phyloP scores from a whole-genome alignment of 2,797 vertebrate genomes.

The Mormyrus proboscirostris region DNA sequence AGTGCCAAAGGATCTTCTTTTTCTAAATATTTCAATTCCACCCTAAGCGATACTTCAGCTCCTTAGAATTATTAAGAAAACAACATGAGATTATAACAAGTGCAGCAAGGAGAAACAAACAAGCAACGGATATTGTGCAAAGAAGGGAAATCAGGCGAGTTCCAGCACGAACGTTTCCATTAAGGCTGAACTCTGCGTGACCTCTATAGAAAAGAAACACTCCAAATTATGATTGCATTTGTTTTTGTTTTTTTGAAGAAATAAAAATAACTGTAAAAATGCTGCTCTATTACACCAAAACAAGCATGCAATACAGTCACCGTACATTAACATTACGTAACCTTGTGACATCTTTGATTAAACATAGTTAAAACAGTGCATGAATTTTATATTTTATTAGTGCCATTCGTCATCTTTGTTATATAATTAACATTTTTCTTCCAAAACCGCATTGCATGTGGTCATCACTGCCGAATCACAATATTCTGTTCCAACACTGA shows the following conservation, averaged over 20 bases:
- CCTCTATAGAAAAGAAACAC: not conserved
- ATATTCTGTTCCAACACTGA: not conserved
- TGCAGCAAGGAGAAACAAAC: not conserved
- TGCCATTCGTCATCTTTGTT: not conserved
- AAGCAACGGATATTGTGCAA: not conserved
- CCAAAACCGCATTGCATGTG: not conserved
- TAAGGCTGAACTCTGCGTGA: not conserved
- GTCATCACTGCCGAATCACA: not conserved
- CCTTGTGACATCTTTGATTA: not conserved
- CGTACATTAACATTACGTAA: not conserved
- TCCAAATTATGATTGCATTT: not conserved
- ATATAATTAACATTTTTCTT: not conserved
- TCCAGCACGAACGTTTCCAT: not conserved
- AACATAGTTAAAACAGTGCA: not conserved
- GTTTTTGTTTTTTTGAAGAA: not conserved
- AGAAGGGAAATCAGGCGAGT: not conserved
- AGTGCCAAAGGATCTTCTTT: not conserved
- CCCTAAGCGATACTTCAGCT: not conserved
- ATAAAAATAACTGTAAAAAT: not conserved
- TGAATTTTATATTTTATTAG: not conserved
- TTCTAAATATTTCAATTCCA: not conserved
- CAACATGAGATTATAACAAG: not conserved
- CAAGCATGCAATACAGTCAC: not conserved
- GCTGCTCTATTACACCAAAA: not conserved
- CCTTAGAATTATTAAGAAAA: not conserved